A percentile compares a stretch with the other conserved stretches of the same genome.
Conservation (phyloP, 2,888 invertebrate genomes). For the Rhynchonema sp. region DNA sequence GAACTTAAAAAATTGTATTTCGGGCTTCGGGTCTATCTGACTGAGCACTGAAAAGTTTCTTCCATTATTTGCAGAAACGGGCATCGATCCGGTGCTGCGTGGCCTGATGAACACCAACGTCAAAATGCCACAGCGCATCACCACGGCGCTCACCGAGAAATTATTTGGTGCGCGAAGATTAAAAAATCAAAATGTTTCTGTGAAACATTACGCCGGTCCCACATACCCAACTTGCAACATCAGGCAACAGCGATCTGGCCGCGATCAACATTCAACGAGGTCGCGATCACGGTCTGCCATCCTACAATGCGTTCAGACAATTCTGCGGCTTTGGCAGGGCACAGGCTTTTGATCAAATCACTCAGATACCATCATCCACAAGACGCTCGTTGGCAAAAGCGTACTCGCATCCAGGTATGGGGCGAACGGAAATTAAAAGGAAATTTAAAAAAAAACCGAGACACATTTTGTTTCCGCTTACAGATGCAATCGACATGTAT, state of each 20-base stretch:
- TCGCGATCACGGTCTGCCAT: neutral
- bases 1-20: too few species aligned
- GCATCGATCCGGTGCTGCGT: slow-evolving; percentile 73
- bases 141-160: neutral
- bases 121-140: slow-evolving; percentile 35
- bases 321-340: neutral
- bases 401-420: neutral
- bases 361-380: neutral
- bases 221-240: neutral
- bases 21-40: too few species aligned
- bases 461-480: slow-evolving; percentile 6
- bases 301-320: neutral
- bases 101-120: slow-evolving; percentile 69
- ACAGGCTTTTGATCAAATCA: neutral
- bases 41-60: too few species aligned
- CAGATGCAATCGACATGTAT: slow-evolving; percentile 37
- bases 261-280: neutral
- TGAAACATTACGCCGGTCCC: neutral
- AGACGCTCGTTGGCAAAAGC: neutral
- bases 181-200: too few species aligned
- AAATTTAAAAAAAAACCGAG: neutral
- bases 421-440: neutral
- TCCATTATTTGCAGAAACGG: slow-evolving; percentile 96
- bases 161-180: neutral
- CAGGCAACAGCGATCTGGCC: neutral